Base-by-base conservation (phyloP, 2,797 vertebrate species). In the Crypturellus tataupa region DNA sequence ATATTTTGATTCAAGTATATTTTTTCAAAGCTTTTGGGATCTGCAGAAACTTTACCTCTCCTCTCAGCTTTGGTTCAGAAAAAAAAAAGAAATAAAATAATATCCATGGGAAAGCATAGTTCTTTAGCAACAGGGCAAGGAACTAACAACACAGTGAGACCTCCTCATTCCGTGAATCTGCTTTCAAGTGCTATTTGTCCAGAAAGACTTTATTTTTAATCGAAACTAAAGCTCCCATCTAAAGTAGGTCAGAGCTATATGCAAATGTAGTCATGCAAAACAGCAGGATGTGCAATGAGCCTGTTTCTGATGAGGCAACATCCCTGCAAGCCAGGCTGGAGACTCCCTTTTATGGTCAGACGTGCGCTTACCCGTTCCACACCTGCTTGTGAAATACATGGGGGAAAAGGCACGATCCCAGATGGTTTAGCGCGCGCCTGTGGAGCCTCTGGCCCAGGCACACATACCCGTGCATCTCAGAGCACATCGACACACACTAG, bases 271-370 rank as follows among this genome's bases (percentile, higher is more conserved):
- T 4, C 14, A 16, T 16, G 3, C 6, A 73, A 90, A 92, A 81
- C 16, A 24, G 46, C 35, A 0, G 3, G 49, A 40, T 68, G 9
- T 40, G 44, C 8, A 44, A 11, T 12, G 25, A 90, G 19, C 12
- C 27, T 19, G 58, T 67, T 89, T 55, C 17, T 1, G 3, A 35
- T 76, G 70, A 92, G 39, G 56, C 29, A 91, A 67, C 2, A 1
- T 6, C 53, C 17, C 7, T 3, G 1, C 29, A 29, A 12, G 19
- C 73, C 55, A 1, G 2, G 46, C 42, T 55, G 76, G 59, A 79
- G 95, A 80, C 25, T 93, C 51, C 80, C 70, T 84, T 86, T 89
- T 90, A 87, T 47, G 69, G 80, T 84, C 58, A 88, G 25, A 86
- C 46, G 20, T 2, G 2, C 1, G 0, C 72, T 19, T 13, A 76